Conservation (phyloP, 2,797 vertebrate genomes). For the Neopelma chrysocephalum region DNA sequence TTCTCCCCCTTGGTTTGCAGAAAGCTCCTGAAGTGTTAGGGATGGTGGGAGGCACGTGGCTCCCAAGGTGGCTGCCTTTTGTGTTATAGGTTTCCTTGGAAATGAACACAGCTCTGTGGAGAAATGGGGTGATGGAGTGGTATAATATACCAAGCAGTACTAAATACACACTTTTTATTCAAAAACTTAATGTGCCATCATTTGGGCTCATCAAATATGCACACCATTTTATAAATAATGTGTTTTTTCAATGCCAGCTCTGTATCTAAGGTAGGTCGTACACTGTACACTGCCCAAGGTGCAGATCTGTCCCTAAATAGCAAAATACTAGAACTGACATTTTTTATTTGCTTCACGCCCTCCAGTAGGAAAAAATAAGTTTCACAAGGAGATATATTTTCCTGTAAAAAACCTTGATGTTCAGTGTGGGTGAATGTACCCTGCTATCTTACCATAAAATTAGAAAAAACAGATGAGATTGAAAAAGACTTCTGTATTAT, state of each 20-base stretch:
- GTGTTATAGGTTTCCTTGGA: neutral
- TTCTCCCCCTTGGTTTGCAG: neutral
- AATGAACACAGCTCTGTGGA: neutral
- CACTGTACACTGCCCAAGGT: neutral
- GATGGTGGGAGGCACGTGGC: neutral
- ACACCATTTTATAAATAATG: neutral
- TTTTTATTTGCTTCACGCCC: neutral
- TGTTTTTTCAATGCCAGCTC: rapidly evolving
- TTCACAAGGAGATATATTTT: neutral
- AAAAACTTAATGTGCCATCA: neutral
- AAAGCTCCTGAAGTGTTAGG: neutral
- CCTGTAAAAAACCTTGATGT: neutral
- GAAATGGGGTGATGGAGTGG: neutral
- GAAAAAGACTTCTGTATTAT: neutral
- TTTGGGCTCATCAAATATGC: neutral
- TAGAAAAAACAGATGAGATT: neutral
- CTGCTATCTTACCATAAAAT: neutral
- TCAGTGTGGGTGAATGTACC: slow-evolving; percentile 22
- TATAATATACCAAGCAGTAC: neutral
- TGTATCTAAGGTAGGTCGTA: neutral
- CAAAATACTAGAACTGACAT: neutral
- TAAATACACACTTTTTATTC: neutral
- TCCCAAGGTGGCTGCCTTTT: neutral
- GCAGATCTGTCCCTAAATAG: neutral
- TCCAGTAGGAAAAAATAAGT: neutral